These are phyloP conservation scores for Brevipalpus yothersi DNA, from an alignment of 1,140 invertebrate species.

Conservation along the genomic window DNA sequence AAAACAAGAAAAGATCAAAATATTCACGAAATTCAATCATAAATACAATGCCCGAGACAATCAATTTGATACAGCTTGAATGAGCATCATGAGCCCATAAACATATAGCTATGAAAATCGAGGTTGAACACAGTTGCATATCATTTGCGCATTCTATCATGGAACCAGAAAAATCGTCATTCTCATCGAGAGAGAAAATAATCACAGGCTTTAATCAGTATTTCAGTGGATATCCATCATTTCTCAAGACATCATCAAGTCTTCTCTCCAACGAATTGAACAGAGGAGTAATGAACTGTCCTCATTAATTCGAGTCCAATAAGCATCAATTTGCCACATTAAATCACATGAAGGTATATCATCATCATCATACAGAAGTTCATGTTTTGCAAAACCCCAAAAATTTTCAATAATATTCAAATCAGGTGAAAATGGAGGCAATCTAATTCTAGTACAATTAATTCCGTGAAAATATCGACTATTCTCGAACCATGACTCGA, in stretches of 20 bases:
- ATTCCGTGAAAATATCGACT: neutral
- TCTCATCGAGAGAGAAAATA: too few species aligned
- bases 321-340: neutral
- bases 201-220: neutral
- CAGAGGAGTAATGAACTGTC: neutral
- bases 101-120: too few species aligned
- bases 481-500: neutral
- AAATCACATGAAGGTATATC: neutral
- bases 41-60: too few species aligned
- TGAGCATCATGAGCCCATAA: too few species aligned
- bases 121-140: too few species aligned
- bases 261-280: neutral
- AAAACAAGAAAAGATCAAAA: too few species aligned
- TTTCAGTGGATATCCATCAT: neutral
- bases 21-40: too few species aligned
- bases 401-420: neutral
- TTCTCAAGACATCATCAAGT: neutral
- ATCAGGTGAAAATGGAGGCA: neutral
- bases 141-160: too few species aligned
- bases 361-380: neutral
- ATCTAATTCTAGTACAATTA: neutral
- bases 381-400: neutral
- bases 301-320: neutral
- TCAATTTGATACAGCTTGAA: too few species aligned
- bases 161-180: too few species aligned